Base-by-base conservation (phyloP, 1,140 invertebrate genomes). In the Yoshiicerus persimilis region DNA sequence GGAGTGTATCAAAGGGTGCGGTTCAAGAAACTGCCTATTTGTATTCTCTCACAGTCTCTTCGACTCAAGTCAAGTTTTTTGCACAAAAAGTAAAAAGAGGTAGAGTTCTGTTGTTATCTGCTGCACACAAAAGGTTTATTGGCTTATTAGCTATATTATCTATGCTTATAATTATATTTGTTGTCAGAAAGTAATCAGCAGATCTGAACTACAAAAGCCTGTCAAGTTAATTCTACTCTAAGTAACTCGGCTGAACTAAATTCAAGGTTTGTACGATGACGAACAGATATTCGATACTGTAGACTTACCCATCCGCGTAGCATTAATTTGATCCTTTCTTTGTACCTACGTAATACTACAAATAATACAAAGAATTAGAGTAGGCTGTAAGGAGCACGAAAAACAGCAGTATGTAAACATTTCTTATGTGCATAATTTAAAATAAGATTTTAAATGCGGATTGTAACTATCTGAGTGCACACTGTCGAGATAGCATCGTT, bases 161-260 rank as follows among this genome's bases (percentile, higher is more conserved):
- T 16, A 16, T 70, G 30, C 25, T 70, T 80, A 38, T 80, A 80
- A 34, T 34, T 80, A 80, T 80, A 38, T 8, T 6, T 36, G 70
- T 77, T 36, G 32, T 36, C 30, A 80, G 75, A 38, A 34, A 80
- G 32, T 20, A 80, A 80, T 80, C 75, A 36, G 16, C 34, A 38
- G n/a, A 80, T 80, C 75, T 80, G 75, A 1, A 36, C 75, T 80
- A 80, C 75, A 80, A 80, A 80, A 80, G 34, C 75, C 34, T 80
- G 75, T 80, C 75, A 80, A 80, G 32, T 80, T 34, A 70, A 30
- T 13, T 70, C 64, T 11, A 30, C 25, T 70, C 27, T 30, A 27
- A 16, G 47, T n/a, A 56, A 56, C 47, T 56, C 47, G n/a, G n/a
- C 47, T 56, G 47, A 56, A 56, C 47, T 56, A 56, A 56, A 56